These are phyloP conservation scores for Prosapia bicincta DNA, from an alignment of 2,888 invertebrate species.

Conservation along the genomic window DNA sequence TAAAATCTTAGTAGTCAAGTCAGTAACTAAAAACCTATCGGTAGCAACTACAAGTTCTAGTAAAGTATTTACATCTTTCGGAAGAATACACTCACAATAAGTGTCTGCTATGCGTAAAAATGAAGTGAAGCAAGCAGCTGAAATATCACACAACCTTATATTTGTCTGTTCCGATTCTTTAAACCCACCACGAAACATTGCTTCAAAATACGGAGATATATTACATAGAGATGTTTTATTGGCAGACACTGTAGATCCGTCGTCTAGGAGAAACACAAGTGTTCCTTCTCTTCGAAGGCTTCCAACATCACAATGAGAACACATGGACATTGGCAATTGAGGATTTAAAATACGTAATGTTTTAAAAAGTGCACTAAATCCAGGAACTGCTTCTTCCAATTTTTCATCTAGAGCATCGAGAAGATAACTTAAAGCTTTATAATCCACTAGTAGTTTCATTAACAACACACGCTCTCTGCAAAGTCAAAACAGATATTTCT, in stretches of 20 bases:
- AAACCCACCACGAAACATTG: slow-evolving; percentile 71
- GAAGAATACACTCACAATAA: slow-evolving; percentile 38
- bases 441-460: slow-evolving; percentile 29
- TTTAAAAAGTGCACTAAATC: slow-evolving; percentile 32
- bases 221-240: slow-evolving; percentile 59
- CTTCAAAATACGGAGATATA: slow-evolving; percentile 66
- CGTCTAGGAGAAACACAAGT: slow-evolving; percentile 63
- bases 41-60: slow-evolving; percentile 38
- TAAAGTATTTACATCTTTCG: slow-evolving; percentile 34
- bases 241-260: slow-evolving; percentile 57
- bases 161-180: slow-evolving; percentile 61
- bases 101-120: slow-evolving; percentile 36
- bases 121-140: slow-evolving; percentile 36
- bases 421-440: slow-evolving; percentile 29
- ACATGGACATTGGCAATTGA: slow-evolving; percentile 18
- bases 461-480: slow-evolving; percentile 32
- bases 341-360: slow-evolving; percentile 32
- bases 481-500: too few relatives aligned
- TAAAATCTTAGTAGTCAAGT: slow-evolving; percentile 35
- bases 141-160: slow-evolving; percentile 47
- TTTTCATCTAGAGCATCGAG: slow-evolving; percentile 29
- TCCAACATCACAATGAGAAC: slow-evolving; percentile 19
- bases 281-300: slow-evolving; percentile 44
- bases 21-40: slow-evolving; percentile 37
- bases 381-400: slow-evolving; percentile 33